Evolutionary conservation across 2,888 invertebrate genomes (phyloP), one percentile per base, ranked within the genome.

Genomic region (Octonoba sinensis): DNA sequence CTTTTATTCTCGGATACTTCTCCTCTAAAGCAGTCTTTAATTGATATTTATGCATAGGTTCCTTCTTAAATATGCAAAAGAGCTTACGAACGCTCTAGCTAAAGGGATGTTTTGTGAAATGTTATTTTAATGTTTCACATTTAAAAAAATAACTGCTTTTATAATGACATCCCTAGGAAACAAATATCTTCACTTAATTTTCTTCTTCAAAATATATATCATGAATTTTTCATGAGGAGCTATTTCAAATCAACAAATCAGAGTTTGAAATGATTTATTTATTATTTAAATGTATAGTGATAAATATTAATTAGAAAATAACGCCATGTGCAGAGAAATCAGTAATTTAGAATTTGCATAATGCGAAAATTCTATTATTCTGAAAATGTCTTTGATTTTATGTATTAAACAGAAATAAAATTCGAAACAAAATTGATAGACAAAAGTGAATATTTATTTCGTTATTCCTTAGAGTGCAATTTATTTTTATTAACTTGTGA

Each of bases 31-130:
- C 11, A 36, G 27, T 27, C 24, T 67, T 72, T 79, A 79, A 79
- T 79, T 79, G 79, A 72, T 79, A 79, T 79, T 79, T 79, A 79
- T 79, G 79, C 79, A 51, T 66, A 76, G 76, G 56, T 62, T 70
- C 70, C 54, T 69, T 51, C 69, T 8, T 13, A 74, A 18, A 44
- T 46, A 13, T 24, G 56, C n/a, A 46, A 44, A 18, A 57, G 27
- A 60, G 18, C 49, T 59, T 64, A 11, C 15, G 27, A 20, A 74
- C 57, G 44, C 54, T 64, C 66, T 51, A 36, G 36, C 36, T 36
- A 36, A 36, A 36, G 36, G 36, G 36, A 36, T 36, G 36, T 36
- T 36, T 36, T 36, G 36, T 36, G 36, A 36, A 36, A 36, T 36
- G 36, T 36, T 36, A 36, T 8, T 6, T 36, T 36, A 36, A 36